A percentile compares a stretch with the other conserved stretches of the same genome.
Evolutionary conservation across 2,113 vertebrate species (phyloP).

Genomic region (Chelonoidis abingdonii): DNA sequence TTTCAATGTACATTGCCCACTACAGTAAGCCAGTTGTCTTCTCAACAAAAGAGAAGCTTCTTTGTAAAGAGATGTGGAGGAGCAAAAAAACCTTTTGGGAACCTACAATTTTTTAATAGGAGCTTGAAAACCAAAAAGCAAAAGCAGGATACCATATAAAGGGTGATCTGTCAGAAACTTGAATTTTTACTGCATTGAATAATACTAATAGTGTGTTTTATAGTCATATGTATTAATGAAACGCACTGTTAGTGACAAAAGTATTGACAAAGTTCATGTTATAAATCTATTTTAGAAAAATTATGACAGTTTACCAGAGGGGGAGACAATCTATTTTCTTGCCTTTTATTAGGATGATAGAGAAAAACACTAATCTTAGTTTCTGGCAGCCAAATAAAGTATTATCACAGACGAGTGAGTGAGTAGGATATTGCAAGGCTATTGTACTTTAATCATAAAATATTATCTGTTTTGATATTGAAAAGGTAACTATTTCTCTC

Average conservation of each 20-base stretch:
- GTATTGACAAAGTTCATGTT: not conserved
- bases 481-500: not conserved
- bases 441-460: not conserved
- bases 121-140: conserved; percentile 12
- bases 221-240: not conserved
- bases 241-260: not conserved
- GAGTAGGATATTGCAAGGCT: not conserved
- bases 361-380: not conserved
- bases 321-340: not conserved
- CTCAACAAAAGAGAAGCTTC: not conserved
- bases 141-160: not conserved
- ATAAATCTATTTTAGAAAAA: not conserved
- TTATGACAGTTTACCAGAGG: not conserved
- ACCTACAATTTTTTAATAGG: not conserved
- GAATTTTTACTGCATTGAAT: not conserved
- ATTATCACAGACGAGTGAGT: not conserved
- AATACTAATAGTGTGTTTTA: not conserved
- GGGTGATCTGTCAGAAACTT: not conserved
- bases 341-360: not conserved
- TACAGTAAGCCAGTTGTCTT: not conserved
- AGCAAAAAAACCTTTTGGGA: not conserved
- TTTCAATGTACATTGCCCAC: conserved; percentile 4
- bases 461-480: not conserved
- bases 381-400: not conserved
- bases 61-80: not conserved